Conservation (phyloP, 2,888 invertebrate species). For the Calephelis perditalis region DNA sequence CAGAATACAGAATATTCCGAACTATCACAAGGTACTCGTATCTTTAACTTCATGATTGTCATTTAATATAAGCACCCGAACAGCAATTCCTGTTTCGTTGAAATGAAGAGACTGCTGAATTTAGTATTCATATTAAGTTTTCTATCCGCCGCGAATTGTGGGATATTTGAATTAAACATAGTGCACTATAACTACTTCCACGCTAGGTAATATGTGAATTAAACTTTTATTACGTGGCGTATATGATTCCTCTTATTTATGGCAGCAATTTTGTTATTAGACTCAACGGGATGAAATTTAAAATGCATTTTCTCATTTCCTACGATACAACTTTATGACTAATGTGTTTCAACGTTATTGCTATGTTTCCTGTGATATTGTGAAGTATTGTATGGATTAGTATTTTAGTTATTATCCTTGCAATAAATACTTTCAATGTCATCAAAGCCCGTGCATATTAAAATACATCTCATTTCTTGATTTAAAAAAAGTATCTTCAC, state of each 20-base stretch:
- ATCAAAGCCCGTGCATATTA: too few relatives aligned
- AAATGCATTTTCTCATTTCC: conserved; percentile 1
- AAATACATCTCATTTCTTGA: too few relatives aligned
- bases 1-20: background rate
- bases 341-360: background rate
- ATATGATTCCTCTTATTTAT: conserved; percentile 11
- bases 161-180: conserved; percentile 52
- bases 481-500: too few relatives aligned
- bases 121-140: conserved; percentile 31
- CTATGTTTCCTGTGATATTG: background rate
- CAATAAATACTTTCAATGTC: too few relatives aligned
- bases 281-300: conserved; percentile 11
- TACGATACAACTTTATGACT: background rate
- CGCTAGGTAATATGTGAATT: conserved; percentile 46
- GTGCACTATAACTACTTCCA: conserved; percentile 68
- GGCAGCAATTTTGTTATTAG: conserved; percentile 5
- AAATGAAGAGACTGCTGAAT: conserved; percentile 20
- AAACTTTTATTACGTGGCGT: background rate
- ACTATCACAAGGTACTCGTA: background rate
- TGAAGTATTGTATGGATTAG: background rate
- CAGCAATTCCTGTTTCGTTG: conserved; percentile 4
- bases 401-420: too few relatives aligned
- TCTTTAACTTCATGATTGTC: background rate
- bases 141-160: conserved; percentile 31
- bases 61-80: background rate